Percentiles rank a stretch among this genome's conserved stretches.
Conservation (phyloP, 2,113 vertebrate species). For the Cheilinus undulatus region DNA sequence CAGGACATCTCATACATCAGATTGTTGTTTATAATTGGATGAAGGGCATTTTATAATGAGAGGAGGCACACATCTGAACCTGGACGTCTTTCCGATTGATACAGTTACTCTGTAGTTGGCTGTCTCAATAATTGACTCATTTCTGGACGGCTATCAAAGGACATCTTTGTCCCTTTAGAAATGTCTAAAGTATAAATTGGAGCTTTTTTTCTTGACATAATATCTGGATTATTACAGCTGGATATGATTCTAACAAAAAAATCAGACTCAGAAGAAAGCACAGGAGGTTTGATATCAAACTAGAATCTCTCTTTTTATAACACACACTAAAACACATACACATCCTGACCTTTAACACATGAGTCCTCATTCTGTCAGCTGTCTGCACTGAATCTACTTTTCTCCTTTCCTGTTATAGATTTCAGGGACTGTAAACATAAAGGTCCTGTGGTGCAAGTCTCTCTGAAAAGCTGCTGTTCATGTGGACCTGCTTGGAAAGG, state of each 20-base stretch:
- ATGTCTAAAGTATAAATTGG: slow-evolving; percentile 38
- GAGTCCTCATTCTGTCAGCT: slow-evolving; percentile 51
- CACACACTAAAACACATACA: not conserved
- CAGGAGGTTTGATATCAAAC: not conserved
- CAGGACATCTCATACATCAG: slow-evolving; percentile 26
- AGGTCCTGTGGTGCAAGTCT: not conserved
- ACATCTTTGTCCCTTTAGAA: slow-evolving; percentile 13
- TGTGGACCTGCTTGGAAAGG: no score
- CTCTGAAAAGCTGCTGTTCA: not conserved
- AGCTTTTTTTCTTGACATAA: not conserved
- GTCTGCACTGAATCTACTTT: slow-evolving; percentile 6
- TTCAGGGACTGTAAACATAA: slow-evolving; percentile 8
- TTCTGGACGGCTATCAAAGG: slow-evolving; percentile 11
- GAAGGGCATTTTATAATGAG: slow-evolving; percentile 20
- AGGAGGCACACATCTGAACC: slow-evolving; percentile 35
- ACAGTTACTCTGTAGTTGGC: slow-evolving; percentile 2
- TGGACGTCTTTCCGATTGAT: slow-evolving; percentile 7
- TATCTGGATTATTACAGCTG: slow-evolving; percentile 13
- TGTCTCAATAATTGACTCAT: slow-evolving; percentile 30
- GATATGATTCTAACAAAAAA: not conserved
- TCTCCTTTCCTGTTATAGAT: slow-evolving; percentile 4
- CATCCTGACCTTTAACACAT: slow-evolving; percentile 60
- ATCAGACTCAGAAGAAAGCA: not conserved
- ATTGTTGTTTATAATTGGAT: slow-evolving; percentile 16
- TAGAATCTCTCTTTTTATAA: slow-evolving; percentile 8